Evolutionary conservation across 2,888 invertebrate species (phyloP).

Genomic region (Drosophila antonietae): DNA sequence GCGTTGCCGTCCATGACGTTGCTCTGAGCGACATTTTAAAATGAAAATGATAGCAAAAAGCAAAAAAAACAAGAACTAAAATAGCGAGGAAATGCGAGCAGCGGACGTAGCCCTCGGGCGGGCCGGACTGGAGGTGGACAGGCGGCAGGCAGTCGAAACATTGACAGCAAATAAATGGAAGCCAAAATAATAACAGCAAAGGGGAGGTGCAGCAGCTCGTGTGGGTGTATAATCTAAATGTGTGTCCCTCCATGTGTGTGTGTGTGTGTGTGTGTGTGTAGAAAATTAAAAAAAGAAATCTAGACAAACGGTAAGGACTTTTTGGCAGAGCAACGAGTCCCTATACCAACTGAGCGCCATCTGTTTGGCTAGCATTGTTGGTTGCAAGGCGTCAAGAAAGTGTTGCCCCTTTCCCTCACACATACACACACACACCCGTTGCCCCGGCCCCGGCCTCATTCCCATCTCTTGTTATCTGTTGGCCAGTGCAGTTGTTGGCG

Average conservation of each 20-base stretch:
- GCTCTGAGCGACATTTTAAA: slow-evolving; percentile 75
- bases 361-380: slow-evolving; percentile 36
- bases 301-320: slow-evolving; percentile 29
- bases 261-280: slow-evolving; percentile 9
- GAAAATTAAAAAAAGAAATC: slow-evolving; percentile 27
- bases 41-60: slow-evolving; percentile 73
- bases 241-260: slow-evolving; percentile 3
- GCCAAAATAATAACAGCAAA: slow-evolving; percentile 82
- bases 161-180: slow-evolving; percentile 82
- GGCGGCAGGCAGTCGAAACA: slow-evolving; percentile 65
- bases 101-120: slow-evolving; percentile 12
- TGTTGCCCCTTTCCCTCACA: neutral
- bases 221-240: slow-evolving; percentile 8
- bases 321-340: slow-evolving; percentile 35
- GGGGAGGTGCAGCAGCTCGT: slow-evolving; percentile 60
- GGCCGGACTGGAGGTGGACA: slow-evolving; percentile 36
- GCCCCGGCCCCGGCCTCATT: neutral
- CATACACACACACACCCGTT: neutral
- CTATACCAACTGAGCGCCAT: slow-evolving; percentile 40
- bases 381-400: slow-evolving; percentile 59
- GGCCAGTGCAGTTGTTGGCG: slow-evolving; percentile 68
- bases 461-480: slow-evolving; percentile 10
- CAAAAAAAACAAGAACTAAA: neutral
- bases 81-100: slow-evolving; percentile 32
- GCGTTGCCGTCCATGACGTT: slow-evolving; percentile 53